These are phyloP conservation scores for Ctenoplectra terminalis DNA, from an alignment of 1,140 invertebrate species.

Conservation along the genomic window DNA sequence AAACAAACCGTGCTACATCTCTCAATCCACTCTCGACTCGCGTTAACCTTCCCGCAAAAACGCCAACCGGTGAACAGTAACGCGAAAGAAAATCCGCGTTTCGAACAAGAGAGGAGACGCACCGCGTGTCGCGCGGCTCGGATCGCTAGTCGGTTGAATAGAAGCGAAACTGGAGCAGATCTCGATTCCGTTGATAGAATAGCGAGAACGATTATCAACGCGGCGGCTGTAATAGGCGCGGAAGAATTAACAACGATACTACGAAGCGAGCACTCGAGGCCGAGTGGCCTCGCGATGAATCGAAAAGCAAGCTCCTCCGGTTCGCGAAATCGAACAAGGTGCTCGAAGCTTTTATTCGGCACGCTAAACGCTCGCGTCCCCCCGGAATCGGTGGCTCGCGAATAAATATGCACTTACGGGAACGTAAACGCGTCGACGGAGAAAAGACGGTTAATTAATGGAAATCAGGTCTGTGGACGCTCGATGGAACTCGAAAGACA, in stretches of 20 bases:
- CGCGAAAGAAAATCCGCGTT: neutral
- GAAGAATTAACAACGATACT: constrained; percentile 16
- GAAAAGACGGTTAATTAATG: constrained; percentile 17
- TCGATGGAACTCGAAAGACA: constrained; percentile 12
- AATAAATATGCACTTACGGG: neutral
- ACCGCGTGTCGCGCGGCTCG: too few species aligned
- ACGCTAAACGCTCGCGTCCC: neutral
- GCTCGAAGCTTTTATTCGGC: neutral
- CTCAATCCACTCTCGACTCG: neutral
- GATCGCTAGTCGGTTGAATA: neutral
- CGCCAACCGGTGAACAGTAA: neutral
- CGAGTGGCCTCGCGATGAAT: neutral
- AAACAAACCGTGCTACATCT: neutral
- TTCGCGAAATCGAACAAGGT: constrained; percentile 4
- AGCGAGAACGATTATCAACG: neutral
- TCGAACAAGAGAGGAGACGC: neutral
- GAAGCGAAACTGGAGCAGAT: constrained; percentile 20
- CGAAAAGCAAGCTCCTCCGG: neutral
- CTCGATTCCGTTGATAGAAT: constrained; percentile 7
- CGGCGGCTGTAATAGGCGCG: neutral
- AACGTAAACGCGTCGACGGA: neutral
- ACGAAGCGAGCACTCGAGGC: neutral
- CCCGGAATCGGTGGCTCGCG: too few species aligned
- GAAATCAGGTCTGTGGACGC: neutral
- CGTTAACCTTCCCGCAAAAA: neutral